These are phyloP conservation scores for Orius insidiosus DNA, from an alignment of 1,140 invertebrate species.

Conservation along the genomic window DNA sequence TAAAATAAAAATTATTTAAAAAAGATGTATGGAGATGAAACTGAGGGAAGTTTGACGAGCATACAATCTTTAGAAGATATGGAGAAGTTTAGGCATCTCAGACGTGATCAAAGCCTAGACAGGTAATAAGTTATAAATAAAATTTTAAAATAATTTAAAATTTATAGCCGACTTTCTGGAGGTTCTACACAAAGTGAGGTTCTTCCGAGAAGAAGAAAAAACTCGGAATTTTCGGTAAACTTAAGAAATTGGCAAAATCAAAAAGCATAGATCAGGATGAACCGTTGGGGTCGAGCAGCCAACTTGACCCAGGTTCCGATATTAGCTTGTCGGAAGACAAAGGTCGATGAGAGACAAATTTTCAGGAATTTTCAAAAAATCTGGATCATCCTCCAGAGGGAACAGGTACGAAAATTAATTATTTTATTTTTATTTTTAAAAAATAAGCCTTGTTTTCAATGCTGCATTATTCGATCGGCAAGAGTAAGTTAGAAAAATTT, in stretches of 20 bases:
- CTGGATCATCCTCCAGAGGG: slow-evolving; percentile 39
- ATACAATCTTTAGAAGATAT: slow-evolving; percentile 54
- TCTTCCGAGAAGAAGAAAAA: slow-evolving; percentile 60
- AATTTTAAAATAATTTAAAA: too few relatives aligned
- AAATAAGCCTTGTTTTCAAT: slow-evolving; percentile 14
- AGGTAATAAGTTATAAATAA: too few relatives aligned
- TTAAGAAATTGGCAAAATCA: slow-evolving; percentile 62
- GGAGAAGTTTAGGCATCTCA: slow-evolving; percentile 29
- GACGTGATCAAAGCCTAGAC: slow-evolving; percentile 53
- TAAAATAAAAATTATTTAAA: too few relatives aligned
- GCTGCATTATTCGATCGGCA: slow-evolving; percentile 12
- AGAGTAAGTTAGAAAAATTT: slow-evolving; percentile 4
- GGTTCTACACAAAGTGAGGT: slow-evolving; percentile 74
- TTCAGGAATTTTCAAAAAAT: slow-evolving; percentile 63
- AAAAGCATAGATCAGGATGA: slow-evolving; percentile 44
- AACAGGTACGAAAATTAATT: slow-evolving; percentile 36
- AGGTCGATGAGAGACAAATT: slow-evolving; percentile 55
- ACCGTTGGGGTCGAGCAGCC: slow-evolving; percentile 10
- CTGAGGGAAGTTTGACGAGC: slow-evolving; percentile 52
- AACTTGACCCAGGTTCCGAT: slow-evolving; percentile 60
- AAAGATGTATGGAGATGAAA: slow-evolving; percentile 50
- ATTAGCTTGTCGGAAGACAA: slow-evolving; percentile 37
- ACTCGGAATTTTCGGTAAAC: slow-evolving; percentile 63
- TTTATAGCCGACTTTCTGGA: slow-evolving; percentile 58
- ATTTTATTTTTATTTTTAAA: slow-evolving; percentile 8